Evolutionary conservation across 2,888 invertebrate genomes (phyloP).

Genomic region (Orchesellides sinensis): DNA sequence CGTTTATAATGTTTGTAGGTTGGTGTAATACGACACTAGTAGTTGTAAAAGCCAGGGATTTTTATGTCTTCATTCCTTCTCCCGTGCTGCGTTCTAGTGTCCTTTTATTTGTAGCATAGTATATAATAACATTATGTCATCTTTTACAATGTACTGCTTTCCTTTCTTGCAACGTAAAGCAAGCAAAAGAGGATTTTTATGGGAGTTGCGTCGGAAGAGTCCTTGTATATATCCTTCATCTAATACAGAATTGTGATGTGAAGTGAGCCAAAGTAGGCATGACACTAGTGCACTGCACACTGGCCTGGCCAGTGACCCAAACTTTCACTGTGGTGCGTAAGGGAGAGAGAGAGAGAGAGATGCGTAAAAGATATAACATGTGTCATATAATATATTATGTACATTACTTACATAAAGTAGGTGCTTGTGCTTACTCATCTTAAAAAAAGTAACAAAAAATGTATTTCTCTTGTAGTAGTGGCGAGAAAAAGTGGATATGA

Average conservation of each 20-base stretch:
- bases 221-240: too few species aligned
- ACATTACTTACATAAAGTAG: slow-evolving; percentile 33
- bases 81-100: slow-evolving; percentile 7
- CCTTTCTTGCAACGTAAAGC: not conserved
- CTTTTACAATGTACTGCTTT: slow-evolving; percentile 10
- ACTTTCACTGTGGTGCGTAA: not conserved
- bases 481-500: slow-evolving; percentile 17
- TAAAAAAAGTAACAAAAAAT: slow-evolving; percentile 14
- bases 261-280: not conserved
- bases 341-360: slow-evolving; percentile 2
- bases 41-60: not conserved
- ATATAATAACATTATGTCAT: slow-evolving; percentile 18
- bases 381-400: slow-evolving; percentile 32
- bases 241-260: too few species aligned
- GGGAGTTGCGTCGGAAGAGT: too few species aligned
- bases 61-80: slow-evolving; percentile 32
- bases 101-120: slow-evolving; percentile 12
- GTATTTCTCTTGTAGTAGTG: not conserved
- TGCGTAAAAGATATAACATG: slow-evolving; percentile 41
- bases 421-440: slow-evolving; percentile 46
- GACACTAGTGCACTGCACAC: not conserved
- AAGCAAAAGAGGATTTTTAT: too few species aligned
- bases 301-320: slow-evolving; percentile 9
- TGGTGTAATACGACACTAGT: slow-evolving; percentile 14
- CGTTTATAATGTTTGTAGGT: not conserved